A percentile compares a stretch with the other conserved stretches of the same genome.
phyloP scores from a whole-genome alignment of 2,888 invertebrate genomes.

The Cryptocheilus praepositus region DNA sequence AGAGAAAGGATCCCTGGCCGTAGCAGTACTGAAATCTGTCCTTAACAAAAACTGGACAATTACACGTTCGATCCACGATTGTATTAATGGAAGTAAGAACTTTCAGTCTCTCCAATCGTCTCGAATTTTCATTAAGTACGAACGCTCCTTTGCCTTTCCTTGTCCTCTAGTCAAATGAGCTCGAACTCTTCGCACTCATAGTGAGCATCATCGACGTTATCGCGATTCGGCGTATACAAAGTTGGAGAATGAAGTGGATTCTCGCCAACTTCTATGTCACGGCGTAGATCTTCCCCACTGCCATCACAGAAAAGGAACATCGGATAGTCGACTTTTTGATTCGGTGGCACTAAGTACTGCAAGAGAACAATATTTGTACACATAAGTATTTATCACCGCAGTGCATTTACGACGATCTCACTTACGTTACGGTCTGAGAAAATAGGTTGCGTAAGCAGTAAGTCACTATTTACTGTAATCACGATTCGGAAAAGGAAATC shows the following conservation, averaged over 20 bases:
- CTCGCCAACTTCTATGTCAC: constrained; percentile 59
- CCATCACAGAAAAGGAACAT: constrained; percentile 89
- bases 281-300: constrained; percentile 77
- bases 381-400: not conserved
- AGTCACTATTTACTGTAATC: not conserved
- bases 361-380: constrained; percentile 42
- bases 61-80: no score
- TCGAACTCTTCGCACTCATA: constrained; percentile 71
- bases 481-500: not conserved
- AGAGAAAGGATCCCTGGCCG: no score
- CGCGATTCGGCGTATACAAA: constrained; percentile 44
- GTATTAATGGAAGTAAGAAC: no score
- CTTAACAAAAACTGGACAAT: no score
- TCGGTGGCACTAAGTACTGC: constrained; percentile 76
- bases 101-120: no score
- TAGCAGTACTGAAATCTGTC: no score
- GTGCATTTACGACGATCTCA: not conserved
- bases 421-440: constrained; percentile 2
- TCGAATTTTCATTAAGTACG: constrained; percentile 52
- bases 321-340: constrained; percentile 83
- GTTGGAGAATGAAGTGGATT: constrained; percentile 55
- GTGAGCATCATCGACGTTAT: constrained; percentile 62
- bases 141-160: constrained; percentile 16
- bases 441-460: not conserved
- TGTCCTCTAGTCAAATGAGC: constrained; percentile 53